Evolutionary conservation across 2,113 vertebrate genomes (phyloP), one percentile per base, ranked within the genome.

Genomic region (Leiothrix lutea): DNA sequence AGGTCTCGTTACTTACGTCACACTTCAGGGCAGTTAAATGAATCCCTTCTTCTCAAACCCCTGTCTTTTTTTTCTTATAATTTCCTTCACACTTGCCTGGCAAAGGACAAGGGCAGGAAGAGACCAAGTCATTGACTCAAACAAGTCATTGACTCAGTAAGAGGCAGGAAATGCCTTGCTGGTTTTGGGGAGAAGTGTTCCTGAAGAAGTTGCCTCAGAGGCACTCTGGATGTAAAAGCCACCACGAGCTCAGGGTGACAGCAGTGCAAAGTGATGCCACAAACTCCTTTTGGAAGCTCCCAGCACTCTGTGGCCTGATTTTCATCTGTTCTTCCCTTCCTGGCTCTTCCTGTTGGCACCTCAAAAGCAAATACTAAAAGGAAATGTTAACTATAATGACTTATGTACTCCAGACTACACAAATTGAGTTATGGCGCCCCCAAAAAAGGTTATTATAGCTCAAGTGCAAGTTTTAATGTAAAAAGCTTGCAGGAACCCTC

Each of bases 111-210:
- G 73, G 53, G 80, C 61, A 92, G 53, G 70, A 89, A 84, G 90
- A 71, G 72, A 80, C 80, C 65, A 65, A 91, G 83, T 7, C 36
- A 20, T 75, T 65, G n/a, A 36, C 38, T 91, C 77, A 88, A 60
- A 88, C 28, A 81, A 65, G 40, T 36, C 65, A 72, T 6, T 81
- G 83, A 74, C 72, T 74, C 56, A 78, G 6, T 14, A 64, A 74
- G 73, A 87, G 87, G 79, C 80, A 74, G 90, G 80, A 97, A 96
- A 94, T 84, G 61, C 78, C 73, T 87, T 92, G 71, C 65, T 92
- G 77, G 48, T 94, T 81, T 80, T 51, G 28, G n/a, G 77, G 19
- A 87, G 75, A 71, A 84, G 69, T 14, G 8, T 25, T 84, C 58
- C 48, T 81, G 72, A 48, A 94, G 61, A 67, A 89, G 65, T 28